Evolutionary conservation across 1,140 invertebrate species (phyloP).

Genomic region (Zaprionus capensis): DNA sequence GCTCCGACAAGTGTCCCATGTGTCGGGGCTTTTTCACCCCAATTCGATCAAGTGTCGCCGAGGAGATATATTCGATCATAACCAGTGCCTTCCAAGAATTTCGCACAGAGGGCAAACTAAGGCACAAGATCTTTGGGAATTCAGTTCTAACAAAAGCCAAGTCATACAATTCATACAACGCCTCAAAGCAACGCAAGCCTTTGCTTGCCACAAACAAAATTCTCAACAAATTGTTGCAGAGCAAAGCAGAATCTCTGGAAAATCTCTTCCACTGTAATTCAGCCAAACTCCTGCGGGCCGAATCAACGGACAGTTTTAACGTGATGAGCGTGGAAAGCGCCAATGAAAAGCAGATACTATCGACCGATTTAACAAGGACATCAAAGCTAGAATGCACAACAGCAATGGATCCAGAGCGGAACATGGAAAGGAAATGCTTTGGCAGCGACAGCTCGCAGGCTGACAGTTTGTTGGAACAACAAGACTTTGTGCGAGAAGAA

Average conservation of each 20-base stretch:
- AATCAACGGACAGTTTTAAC: conserved; percentile 36
- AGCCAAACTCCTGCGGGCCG: conserved; percentile 48
- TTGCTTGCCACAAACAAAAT: conserved; percentile 81
- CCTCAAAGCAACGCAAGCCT: conserved; percentile 50
- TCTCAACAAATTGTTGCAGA: conserved; percentile 81
- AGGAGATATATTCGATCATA: conserved; percentile 85
- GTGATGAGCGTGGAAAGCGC: conserved; percentile 18
- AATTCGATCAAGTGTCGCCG: conserved; percentile 69
- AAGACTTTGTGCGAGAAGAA: conserved; percentile 14
- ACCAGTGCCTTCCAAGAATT: conserved; percentile 85
- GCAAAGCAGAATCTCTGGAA: conserved; percentile 83
- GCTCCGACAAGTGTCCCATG: conserved; percentile 87
- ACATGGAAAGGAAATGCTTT: neutral
- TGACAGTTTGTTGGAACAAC: conserved; percentile 29
- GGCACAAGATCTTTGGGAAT: conserved; percentile 67
- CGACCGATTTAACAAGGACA: conserved; percentile 18
- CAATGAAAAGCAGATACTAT: conserved; percentile 20
- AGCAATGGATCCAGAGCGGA: conserved; percentile 10
- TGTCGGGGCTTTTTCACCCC: conserved; percentile 85
- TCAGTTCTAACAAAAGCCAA: conserved; percentile 59
- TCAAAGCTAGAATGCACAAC: conserved; percentile 13
- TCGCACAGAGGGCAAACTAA: conserved; percentile 65
- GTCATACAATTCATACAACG: neutral
- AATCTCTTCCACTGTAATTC: conserved; percentile 69
- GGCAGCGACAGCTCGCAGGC: conserved; percentile 14